Evolutionary conservation across 2,888 invertebrate genomes (phyloP).

Genomic region (Molorchus minor): DNA sequence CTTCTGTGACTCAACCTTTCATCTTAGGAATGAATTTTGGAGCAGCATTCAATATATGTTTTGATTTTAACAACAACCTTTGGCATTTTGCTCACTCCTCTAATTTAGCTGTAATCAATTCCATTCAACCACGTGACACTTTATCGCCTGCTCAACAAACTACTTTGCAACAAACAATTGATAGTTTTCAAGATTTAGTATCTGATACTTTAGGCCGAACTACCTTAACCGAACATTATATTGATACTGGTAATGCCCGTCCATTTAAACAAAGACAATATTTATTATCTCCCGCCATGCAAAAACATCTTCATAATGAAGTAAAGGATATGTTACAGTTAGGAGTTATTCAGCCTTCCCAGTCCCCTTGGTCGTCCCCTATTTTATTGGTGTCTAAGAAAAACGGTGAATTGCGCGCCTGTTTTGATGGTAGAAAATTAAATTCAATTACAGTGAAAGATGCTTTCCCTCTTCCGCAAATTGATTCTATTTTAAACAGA

Average conservation of each 20-base stretch:
- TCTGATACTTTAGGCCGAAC: conserved; percentile 22
- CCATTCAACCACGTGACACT: not conserved
- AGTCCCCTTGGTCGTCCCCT: conserved; percentile 25
- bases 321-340: conserved; percentile 32
- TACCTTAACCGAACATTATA: conserved; percentile 25
- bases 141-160: not conserved
- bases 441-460: conserved; percentile 35
- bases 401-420: conserved; percentile 28
- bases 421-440: conserved; percentile 33
- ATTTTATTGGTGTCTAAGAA: conserved; percentile 35
- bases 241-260: conserved; percentile 27
- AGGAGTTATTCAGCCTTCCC: conserved; percentile 28
- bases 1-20: not conserved
- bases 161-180: not conserved
- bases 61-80: not conserved
- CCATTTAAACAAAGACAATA: conserved; percentile 33
- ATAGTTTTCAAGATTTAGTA: not conserved
- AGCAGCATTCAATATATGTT: not conserved
- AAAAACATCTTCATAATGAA: conserved; percentile 29
- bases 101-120: not conserved
- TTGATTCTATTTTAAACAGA: conserved; percentile 39
- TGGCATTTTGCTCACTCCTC: not conserved
- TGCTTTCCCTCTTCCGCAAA: conserved; percentile 37
- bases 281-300: conserved; percentile 29
- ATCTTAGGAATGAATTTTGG: not conserved